Percentiles rank a stretch among this genome's conserved stretches.
Evolutionary conservation across 92 coral and sea anemone genomes (phyloP).

Genomic region (Porites cylindrica): DNA sequence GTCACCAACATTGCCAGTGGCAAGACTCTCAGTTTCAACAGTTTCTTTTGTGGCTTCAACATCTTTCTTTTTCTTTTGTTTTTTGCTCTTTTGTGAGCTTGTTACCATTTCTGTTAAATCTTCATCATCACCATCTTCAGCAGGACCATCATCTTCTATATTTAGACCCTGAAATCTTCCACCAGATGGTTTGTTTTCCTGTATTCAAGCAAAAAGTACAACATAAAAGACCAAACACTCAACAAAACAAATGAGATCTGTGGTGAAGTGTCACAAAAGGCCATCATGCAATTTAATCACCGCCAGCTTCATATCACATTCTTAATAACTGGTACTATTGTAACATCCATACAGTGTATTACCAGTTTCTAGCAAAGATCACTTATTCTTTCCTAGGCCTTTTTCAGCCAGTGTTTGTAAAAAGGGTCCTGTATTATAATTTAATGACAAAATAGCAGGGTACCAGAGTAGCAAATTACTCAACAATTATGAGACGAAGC

Average conservation of each 20-base stretch:
- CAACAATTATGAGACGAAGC: too few relatives aligned
- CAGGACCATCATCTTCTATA: slow-evolving; percentile 56
- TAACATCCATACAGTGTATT: too few relatives aligned
- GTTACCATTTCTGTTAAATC: slow-evolving; percentile 21
- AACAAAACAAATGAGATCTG: background rate
- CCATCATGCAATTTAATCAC: too few relatives aligned
- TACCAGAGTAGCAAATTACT: too few relatives aligned
- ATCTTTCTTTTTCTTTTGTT: slow-evolving; percentile 77
- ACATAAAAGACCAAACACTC: background rate
- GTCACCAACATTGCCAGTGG: slow-evolving; percentile 31
- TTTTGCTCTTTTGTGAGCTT: slow-evolving; percentile 67
- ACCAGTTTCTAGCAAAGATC: too few relatives aligned
- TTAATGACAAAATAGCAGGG: too few relatives aligned
- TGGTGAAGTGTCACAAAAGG: background rate
- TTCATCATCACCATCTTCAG: slow-evolving; percentile 37
- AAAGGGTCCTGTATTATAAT: too few relatives aligned
- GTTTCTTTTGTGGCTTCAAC: slow-evolving; percentile 7
- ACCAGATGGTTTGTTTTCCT: slow-evolving; percentile 27
- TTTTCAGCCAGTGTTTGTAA: too few relatives aligned
- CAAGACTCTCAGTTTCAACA: slow-evolving; percentile 12
- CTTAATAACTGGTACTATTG: too few relatives aligned
- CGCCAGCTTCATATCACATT: too few relatives aligned
- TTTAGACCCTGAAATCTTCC: slow-evolving; percentile 73
- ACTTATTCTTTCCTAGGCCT: too few relatives aligned
- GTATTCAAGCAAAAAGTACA: background rate